Conservation (phyloP, 2,113 vertebrate genomes). For the Panthera tigris region DNA sequence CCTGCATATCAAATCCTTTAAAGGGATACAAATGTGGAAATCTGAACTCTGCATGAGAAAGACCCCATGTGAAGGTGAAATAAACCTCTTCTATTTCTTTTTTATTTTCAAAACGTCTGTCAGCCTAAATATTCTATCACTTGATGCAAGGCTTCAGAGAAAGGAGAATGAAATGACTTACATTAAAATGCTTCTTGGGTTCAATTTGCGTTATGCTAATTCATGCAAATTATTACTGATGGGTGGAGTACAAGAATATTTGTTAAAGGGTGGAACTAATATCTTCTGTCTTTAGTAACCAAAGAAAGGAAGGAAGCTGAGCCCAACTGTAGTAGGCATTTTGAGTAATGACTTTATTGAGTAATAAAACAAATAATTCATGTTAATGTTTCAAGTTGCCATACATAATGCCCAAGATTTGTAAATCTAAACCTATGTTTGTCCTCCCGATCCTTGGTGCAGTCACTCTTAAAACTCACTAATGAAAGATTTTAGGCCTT, state of each 20-base stretch:
- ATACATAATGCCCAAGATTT: conserved; percentile 4
- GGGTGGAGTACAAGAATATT: conserved; percentile 32
- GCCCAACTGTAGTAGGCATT: conserved; percentile 1
- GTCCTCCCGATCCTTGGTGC: neutral
- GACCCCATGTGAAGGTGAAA: conserved; percentile 90
- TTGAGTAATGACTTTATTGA: conserved; percentile 50
- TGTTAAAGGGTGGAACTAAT: neutral
- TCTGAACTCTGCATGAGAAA: conserved; percentile 91
- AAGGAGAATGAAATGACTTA: conserved; percentile 43
- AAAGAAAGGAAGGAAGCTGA: conserved; percentile 12
- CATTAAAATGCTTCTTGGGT: conserved; percentile 46
- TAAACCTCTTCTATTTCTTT: conserved; percentile 85
- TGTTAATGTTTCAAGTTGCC: conserved; percentile 52
- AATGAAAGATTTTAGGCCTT: neutral
- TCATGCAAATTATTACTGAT: neutral
- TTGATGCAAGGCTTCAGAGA: conserved; percentile 53
- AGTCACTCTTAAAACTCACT: conserved; percentile 7
- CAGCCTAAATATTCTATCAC: conserved; percentile 63
- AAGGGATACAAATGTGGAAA: conserved; percentile 91
- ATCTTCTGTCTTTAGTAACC: neutral
- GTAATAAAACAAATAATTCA: neutral
- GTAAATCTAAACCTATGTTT: conserved; percentile 15
- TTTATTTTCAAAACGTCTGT: conserved; percentile 74
- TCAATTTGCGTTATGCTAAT: conserved; percentile 58
- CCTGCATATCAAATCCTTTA: conserved; percentile 91